A percentile compares a stretch with the other conserved stretches of the same genome.
phyloP scores from a whole-genome alignment of 2,797 vertebrate genomes.

The Eidolon dupreanum region DNA sequence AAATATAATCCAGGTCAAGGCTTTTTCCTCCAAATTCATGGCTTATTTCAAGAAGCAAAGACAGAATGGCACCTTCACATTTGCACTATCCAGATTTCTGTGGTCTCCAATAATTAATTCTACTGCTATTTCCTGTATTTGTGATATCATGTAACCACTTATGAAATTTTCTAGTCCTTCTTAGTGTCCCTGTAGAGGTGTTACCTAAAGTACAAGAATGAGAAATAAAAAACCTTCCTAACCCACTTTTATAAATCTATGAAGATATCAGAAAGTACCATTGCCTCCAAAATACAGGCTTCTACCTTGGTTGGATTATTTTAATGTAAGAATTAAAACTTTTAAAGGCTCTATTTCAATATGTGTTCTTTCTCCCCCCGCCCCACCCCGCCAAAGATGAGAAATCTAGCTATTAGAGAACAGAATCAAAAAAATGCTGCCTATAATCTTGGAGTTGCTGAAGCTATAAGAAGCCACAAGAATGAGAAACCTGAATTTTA shows the following conservation, averaged over 20 bases:
- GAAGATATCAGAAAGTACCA: not conserved
- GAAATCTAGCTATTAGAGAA: conserved; percentile 78
- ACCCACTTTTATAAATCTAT: not conserved
- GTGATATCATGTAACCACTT: not conserved
- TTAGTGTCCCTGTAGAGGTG: not conserved
- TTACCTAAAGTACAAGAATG: not conserved
- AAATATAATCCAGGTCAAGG: not conserved
- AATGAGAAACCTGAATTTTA: conserved; percentile 77
- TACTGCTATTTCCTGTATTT: not conserved
- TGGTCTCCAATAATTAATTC: not conserved
- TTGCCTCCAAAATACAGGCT: not conserved
- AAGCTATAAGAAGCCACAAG: conserved; percentile 83
- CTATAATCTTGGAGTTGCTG: conserved; percentile 87
- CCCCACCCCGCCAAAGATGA: conserved; percentile 50
- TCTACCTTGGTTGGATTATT: conserved; percentile 5
- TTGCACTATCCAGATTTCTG: not conserved
- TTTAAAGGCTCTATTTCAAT: not conserved
- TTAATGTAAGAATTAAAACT: conserved; percentile 7
- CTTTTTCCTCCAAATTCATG: conserved; percentile 16
- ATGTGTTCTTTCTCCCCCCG: not conserved
- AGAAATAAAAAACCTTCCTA: not conserved
- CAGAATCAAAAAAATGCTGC: conserved; percentile 85
- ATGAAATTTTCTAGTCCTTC: not conserved
- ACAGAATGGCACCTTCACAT: not conserved
- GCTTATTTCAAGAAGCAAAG: not conserved